Base-by-base conservation (phyloP, 2,888 invertebrate genomes). In the Choristoneura rosaceana region DNA sequence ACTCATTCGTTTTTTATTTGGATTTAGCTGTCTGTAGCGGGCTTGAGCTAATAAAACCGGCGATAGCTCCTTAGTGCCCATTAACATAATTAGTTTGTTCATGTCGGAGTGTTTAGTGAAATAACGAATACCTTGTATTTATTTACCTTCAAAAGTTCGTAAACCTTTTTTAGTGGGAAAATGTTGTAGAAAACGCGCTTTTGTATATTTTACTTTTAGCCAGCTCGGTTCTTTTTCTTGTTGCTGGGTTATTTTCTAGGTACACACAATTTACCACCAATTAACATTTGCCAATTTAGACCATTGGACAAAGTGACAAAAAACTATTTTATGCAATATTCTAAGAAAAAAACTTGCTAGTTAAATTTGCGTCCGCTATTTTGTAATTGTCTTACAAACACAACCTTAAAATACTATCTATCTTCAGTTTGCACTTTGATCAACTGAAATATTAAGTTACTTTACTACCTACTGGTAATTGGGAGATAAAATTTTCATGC, bases 1-100 rank as follows among this genome's bases (percentile, higher is more conserved):
- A 80, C 75, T 77, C 70, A 75, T 74, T 61, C 63, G 4, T 64
- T 71, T 73, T 69, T 74, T 74, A 69, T 75, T 69, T 61, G 61
- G 68, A 15, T 45, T 73, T 47, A 43, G 62, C 67, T 50, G 43
- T 43, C 33, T 14, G 34, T 63, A 70, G 33, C 52, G 45, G 63
- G 41, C 64, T 63, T 58, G 63, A 14, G 45, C 65, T 70, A 41
- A 33, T 52, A 58, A 60, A 60, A 38, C 64, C 64, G 17, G 70
- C 60, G 61, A 71, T 71, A 71, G 17, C 50, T 17, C 15, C 55
- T 55, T 12, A 71, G 55, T 67, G 61, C 15, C 15, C 45, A 58
- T 38, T 71, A 62, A 55, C 60, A 17, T 67, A 71, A 73, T 69
- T 73, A 64, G 60, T 60, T 69, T 59, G 63, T 33, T 41, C 43